Percentiles rank a stretch among this genome's conserved stretches.
Evolutionary conservation across 2,113 vertebrate species (phyloP).

Genomic region (Vombatus ursinus): DNA sequence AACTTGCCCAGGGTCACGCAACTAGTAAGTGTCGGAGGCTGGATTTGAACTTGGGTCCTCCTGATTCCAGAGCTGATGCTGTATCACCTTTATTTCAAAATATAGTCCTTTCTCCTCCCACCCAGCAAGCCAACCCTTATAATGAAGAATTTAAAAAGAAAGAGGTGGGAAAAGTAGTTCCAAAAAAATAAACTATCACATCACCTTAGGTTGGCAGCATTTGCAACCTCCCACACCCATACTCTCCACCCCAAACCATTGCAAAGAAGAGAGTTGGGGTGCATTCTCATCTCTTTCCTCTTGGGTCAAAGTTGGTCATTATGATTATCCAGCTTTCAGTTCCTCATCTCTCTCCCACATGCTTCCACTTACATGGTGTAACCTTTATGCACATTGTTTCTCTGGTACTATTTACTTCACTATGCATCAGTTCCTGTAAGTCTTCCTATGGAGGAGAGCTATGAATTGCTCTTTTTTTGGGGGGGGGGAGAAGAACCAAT

Average conservation of each 20-base stretch:
- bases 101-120: background rate
- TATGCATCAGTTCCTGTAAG: background rate
- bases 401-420: background rate
- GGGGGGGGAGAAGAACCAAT: background rate
- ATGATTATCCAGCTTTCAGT: background rate
- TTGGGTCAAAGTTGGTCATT: background rate
- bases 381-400: background rate
- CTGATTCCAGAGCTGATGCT: background rate
- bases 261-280: background rate
- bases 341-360: background rate
- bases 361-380: background rate
- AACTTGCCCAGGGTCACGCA: background rate
- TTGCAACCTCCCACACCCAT: background rate
- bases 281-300: background rate
- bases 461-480: too few relatives aligned
- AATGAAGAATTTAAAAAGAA: background rate
- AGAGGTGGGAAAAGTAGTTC: background rate
- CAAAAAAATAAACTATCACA: background rate
- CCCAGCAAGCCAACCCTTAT: background rate
- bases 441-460: background rate
- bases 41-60: too few relatives aligned
- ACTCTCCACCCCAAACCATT: too few relatives aligned
- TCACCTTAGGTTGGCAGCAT: background rate
- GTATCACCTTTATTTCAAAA: background rate
- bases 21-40: background rate